Evolutionary conservation across 2,888 invertebrate genomes (phyloP).

Genomic region (Drosophila subquinaria): DNA sequence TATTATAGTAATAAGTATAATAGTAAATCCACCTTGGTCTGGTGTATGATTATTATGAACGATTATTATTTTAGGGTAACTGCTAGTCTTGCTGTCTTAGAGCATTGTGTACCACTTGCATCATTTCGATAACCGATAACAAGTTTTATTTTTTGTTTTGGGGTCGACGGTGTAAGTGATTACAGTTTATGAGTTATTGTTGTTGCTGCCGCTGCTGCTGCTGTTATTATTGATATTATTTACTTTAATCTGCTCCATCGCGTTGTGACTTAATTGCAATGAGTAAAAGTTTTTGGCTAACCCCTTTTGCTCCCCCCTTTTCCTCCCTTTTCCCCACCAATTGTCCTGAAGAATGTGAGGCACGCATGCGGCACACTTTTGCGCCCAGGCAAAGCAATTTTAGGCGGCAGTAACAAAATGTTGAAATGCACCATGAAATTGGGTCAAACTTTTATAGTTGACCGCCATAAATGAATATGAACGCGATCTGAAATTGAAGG

Average conservation of each 20-base stretch:
- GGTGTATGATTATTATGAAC: neutral
- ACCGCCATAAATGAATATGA: slow-evolving; percentile 69
- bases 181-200: slow-evolving; percentile 78
- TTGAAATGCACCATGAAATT: slow-evolving; percentile 54
- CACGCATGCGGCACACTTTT: slow-evolving; percentile 79
- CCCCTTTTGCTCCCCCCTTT: too few species aligned
- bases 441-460: slow-evolving; percentile 79
- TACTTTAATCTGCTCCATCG: slow-evolving; percentile 80
- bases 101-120: neutral
- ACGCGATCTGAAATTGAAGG: slow-evolving; percentile 33
- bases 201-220: slow-evolving; percentile 32
- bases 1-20: too few species aligned
- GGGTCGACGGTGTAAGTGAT: slow-evolving; percentile 64
- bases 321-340: neutral
- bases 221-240: slow-evolving; percentile 75
- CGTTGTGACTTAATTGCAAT: slow-evolving; percentile 75
- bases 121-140: slow-evolving; percentile 72
- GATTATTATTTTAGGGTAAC: slow-evolving; percentile 4
- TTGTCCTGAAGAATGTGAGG: slow-evolving; percentile 4
- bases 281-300: slow-evolving; percentile 55
- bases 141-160: slow-evolving; percentile 47
- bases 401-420: slow-evolving; percentile 40
- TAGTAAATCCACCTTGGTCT: too few species aligned
- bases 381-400: slow-evolving; percentile 77
- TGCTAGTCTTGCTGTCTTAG: neutral